Evolutionary conservation across 2,113 vertebrate species (phyloP), one percentile per base, ranked within the genome.

Genomic region (Microcebus tavaratra): DNA sequence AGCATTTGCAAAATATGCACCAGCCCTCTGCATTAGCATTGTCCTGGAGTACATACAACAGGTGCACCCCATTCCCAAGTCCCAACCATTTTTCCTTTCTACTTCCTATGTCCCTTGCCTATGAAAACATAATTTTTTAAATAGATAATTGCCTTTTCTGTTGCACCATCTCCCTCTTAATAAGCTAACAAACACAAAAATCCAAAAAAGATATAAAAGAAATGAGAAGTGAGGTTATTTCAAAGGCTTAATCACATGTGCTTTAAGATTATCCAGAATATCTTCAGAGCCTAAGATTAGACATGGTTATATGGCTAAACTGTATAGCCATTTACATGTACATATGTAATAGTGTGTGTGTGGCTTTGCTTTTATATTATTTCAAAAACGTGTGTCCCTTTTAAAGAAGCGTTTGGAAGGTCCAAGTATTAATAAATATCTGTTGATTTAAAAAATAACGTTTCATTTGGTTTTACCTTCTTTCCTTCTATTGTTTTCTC

Each of bases 341-440:
- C 1, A 21, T 39, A 11, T 59, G 15, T 82, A 73, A 34, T 79
- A 53, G 25, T 12, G 8, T 15, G 5, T 45, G 5, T 27, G 42
- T 65, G 61, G 48, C 18, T 55, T 93, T 68, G 75, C 68, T 95
- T 94, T 95, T 86, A 70, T 48, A 53, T 91, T 90, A 61, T 84
- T 96, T 90, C 23, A 88, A 80, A 89, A 88, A 61, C 25, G 55
- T 81, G n/a, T 57, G 79, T 85, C 17, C 29, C 20, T 81, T 70
- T 90, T 73, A 57, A 80, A 68, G 63, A 93, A 61, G 20, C 8
- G 12, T 88, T 88, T 79, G 48, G 82, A 75, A 55, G 39, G 90
- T 83, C 65, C 39, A 90, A 67, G 8, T 90, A 63, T 57, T 57
- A 21, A 55, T 53, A 78, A 81, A 82, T 53, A 53, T 39, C 45